A percentile compares a stretch with the other conserved stretches of the same genome.
These are phyloP conservation scores for Drosophila prolongata DNA, from an alignment of 2,888 invertebrate species.

Conservation along the genomic window DNA sequence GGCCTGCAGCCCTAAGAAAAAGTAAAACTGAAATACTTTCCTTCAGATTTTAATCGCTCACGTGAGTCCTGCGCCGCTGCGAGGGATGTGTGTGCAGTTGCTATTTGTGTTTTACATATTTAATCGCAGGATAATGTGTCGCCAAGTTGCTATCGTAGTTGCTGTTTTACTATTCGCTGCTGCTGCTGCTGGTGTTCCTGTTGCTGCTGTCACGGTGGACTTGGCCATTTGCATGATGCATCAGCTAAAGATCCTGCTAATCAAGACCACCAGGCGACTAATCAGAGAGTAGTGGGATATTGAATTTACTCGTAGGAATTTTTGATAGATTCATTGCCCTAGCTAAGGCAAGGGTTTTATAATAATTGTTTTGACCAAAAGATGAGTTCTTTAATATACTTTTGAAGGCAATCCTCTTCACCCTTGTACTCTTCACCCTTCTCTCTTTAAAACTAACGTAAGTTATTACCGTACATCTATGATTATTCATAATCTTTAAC, in stretches of 20 bases:
- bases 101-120: constrained; percentile 56
- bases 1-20: constrained; percentile 39
- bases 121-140: constrained; percentile 51
- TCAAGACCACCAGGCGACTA: not conserved
- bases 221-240: constrained; percentile 63
- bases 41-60: constrained; percentile 81
- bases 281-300: too few species aligned
- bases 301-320: not conserved
- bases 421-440: too few species aligned
- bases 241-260: not conserved
- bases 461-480: too few species aligned
- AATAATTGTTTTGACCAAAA: too few species aligned
- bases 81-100: constrained; percentile 27
- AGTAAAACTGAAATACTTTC: constrained; percentile 73
- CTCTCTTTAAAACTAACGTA: too few species aligned
- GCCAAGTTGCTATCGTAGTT: constrained; percentile 54
- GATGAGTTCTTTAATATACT: too few species aligned
- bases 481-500: too few species aligned
- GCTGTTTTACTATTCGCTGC: constrained; percentile 48
- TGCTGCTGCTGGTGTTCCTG: constrained; percentile 24
- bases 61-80: constrained; percentile 61
- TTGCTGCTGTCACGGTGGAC: constrained; percentile 36
- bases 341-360: too few species aligned
- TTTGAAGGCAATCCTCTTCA: too few species aligned
- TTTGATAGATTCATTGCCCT: too few species aligned